A percentile compares a stretch with the other conserved stretches of the same genome.
Conservation (phyloP, 1,140 invertebrate species). For the Zaprionus africanus region DNA sequence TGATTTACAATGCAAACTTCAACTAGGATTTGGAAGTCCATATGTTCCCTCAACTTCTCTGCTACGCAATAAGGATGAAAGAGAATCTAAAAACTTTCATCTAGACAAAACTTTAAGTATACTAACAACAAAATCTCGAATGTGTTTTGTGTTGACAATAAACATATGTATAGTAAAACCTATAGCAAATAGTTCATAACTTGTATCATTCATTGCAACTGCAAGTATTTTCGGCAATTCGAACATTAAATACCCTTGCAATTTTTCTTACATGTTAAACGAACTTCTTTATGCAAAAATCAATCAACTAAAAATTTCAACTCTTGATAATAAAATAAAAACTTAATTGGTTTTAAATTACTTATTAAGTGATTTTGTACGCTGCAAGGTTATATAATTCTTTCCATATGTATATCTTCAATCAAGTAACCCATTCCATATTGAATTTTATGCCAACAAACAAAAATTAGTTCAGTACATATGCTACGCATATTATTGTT, state of each 20-base stretch:
- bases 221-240: constrained; percentile 13
- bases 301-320: not conserved
- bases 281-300: not conserved
- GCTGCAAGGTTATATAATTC: constrained; percentile 23
- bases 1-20: constrained; percentile 57
- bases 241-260: constrained; percentile 32
- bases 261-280: not conserved
- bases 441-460: not conserved
- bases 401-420: not conserved
- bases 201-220: constrained; percentile 12
- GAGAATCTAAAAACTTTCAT: constrained; percentile 84
- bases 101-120: constrained; percentile 84
- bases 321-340: not conserved
- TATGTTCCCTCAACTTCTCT: constrained; percentile 77
- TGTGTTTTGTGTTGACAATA: constrained; percentile 65
- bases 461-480: not conserved
- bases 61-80: constrained; percentile 83
- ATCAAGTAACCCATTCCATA: not conserved
- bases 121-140: constrained; percentile 69
- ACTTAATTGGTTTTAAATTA: not conserved
- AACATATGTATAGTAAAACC: not conserved
- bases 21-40: constrained; percentile 83
- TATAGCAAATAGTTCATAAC: constrained; percentile 38
- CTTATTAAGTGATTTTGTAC: not conserved
- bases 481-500: not conserved